Evolutionary conservation across 2,888 invertebrate species (phyloP), one percentile per base, ranked within the genome.

Genomic region (Eupeodes luniger): DNA sequence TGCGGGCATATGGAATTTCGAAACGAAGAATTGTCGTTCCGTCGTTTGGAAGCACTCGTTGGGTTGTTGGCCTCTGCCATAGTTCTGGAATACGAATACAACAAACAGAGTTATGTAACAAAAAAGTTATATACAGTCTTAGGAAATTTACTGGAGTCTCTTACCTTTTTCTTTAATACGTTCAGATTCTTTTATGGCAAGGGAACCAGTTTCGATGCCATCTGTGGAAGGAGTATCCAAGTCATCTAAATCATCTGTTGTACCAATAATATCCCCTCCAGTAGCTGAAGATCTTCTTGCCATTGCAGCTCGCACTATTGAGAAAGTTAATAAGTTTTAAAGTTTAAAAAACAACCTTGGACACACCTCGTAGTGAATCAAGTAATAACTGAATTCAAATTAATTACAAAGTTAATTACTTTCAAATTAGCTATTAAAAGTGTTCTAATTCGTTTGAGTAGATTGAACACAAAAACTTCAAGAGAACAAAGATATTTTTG

Each of bases 1-100:
- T 95, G 88, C 95, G 94, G n/a, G 96, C 95, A 19, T 95, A 95
- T 27, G 95, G 94, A 90, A 96, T 96, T 94, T 96, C 95, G 91
- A 96, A 96, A 4, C 92, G 91, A 27, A 93, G 85, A 40, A 91
- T 89, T 4, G 91, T 91, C 19, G 90, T 90, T 10, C 92, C 93
- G 89, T 92, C 92, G 10, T 80, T 81, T 0, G 92, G 91, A 11
- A 92, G 90, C 40, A 81, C 72, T 19, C 90, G 85, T 47, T 90
- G 86, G n/a, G 84, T 75, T 47, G 89, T 89, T 14, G 92, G 91
- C 51, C 93, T 91, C 85, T 92, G 92, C 94, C 94, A 94, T 66
- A 93, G 89, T 57, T 92, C 93, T 93, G 36, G 27, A 75, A 66
- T 40, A 44, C 14, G 27, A 1, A 27, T 27, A 27, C 27, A 27